Conservation (phyloP, 1,140 invertebrate genomes). For the Saxidomus purpurata region DNA sequence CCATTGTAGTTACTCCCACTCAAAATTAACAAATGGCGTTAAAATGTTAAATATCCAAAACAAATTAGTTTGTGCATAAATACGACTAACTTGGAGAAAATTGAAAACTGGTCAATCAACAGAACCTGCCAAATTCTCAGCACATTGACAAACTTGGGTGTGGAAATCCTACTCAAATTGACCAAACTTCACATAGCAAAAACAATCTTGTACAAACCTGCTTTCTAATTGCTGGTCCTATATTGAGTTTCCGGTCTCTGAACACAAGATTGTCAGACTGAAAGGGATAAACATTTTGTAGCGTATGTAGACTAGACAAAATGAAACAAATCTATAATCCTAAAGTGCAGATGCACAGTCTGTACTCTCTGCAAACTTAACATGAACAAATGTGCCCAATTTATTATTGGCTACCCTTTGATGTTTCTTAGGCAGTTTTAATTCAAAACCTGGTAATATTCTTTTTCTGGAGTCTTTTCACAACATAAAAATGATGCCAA, state of each 20-base stretch:
- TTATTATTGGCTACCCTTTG: too few species aligned
- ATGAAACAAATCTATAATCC: too few species aligned
- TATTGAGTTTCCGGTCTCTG: constrained; percentile 94
- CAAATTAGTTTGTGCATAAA: constrained; percentile 44
- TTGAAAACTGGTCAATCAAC: constrained; percentile 33
- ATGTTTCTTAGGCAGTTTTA: too few species aligned
- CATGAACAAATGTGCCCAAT: too few species aligned
- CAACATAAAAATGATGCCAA: too few species aligned
- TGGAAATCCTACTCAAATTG: constrained; percentile 41
- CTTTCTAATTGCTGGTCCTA: constrained; percentile 96
- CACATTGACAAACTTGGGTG: constrained; percentile 45
- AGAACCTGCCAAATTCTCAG: constrained; percentile 12
- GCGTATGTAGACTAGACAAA: too few species aligned
- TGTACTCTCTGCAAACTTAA: too few species aligned
- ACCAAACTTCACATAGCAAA: not conserved
- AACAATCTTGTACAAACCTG: constrained; percentile 87
- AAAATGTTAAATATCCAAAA: not conserved
- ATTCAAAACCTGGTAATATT: too few species aligned
- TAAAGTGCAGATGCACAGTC: too few species aligned
- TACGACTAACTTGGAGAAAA: constrained; percentile 9
- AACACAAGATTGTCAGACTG: constrained; percentile 92
- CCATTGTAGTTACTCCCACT: too few species aligned
- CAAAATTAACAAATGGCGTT: too few species aligned
- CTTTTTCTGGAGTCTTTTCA: too few species aligned
- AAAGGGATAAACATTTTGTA: constrained; percentile 75